Evolutionary conservation across 1,140 invertebrate genomes (phyloP).

Genomic region (Diabrotica virgifera): DNA sequence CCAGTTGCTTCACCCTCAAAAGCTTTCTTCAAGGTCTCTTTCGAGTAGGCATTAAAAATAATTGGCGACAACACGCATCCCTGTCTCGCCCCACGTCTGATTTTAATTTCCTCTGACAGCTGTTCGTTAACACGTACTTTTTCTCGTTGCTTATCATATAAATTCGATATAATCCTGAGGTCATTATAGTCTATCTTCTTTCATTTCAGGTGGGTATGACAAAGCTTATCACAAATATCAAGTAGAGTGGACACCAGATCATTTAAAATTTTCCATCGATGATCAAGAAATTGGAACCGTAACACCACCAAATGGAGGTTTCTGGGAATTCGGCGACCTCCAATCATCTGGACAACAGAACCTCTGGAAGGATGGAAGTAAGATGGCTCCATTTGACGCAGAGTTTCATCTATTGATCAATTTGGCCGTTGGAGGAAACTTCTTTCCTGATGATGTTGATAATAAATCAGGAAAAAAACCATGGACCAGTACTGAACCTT

Average conservation of each 20-base stretch:
- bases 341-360: slow-evolving; percentile 26
- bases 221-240: slow-evolving; percentile 52
- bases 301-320: slow-evolving; percentile 29
- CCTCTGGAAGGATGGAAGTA: slow-evolving; percentile 46
- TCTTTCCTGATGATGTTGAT: slow-evolving; percentile 49
- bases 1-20: too few species aligned
- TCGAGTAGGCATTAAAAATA: too few species aligned
- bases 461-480: slow-evolving; percentile 48
- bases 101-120: too few species aligned
- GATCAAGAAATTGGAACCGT: slow-evolving; percentile 30
- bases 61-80: too few species aligned
- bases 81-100: too few species aligned
- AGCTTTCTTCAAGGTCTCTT: too few species aligned
- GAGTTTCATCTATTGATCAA: slow-evolving; percentile 68
- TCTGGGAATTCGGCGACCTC: slow-evolving; percentile 33
- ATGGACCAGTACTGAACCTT: slow-evolving; percentile 47
- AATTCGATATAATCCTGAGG: too few species aligned
- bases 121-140: too few species aligned
- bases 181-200: too few species aligned
- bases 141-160: too few species aligned
- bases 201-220: slow-evolving; percentile 50
- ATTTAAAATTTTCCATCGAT: slow-evolving; percentile 33
- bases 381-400: slow-evolving; percentile 58
- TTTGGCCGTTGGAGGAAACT: slow-evolving; percentile 44
- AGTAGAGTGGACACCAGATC: slow-evolving; percentile 52